Conservation (phyloP, 2,797 vertebrate species). For the Gobio occitaniae region DNA sequence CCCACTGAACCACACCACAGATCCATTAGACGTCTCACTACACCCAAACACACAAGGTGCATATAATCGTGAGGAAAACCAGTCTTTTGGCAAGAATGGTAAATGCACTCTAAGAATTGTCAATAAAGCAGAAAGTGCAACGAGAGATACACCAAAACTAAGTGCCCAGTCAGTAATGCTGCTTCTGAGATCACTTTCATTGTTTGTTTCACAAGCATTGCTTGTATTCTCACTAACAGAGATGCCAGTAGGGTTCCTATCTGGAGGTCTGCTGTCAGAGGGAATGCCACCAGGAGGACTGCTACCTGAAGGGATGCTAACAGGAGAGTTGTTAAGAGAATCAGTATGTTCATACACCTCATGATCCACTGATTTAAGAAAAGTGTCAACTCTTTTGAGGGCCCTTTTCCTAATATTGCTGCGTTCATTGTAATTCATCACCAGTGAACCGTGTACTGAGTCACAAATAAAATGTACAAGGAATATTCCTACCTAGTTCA, state of each 20-base stretch:
- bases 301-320: background rate
- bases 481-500: background rate
- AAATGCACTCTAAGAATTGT: slow-evolving; percentile 6
- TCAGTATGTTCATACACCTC: background rate
- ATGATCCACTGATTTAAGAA: background rate
- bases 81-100: slow-evolving; percentile 6
- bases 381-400: slow-evolving; percentile 12
- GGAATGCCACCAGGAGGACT: background rate
- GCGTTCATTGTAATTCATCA: slow-evolving; percentile 11
- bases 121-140: slow-evolving; percentile 7
- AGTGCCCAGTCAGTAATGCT: slow-evolving; percentile 13
- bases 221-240: background rate
- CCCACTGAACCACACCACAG: slow-evolving; percentile 20
- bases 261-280: background rate
- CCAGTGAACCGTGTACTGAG: background rate
- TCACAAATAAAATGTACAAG: background rate
- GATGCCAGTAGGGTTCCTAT: background rate
- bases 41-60: slow-evolving; percentile 23
- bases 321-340: background rate
- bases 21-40: background rate
- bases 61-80: slow-evolving; percentile 17
- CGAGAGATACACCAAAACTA: slow-evolving; percentile 1
- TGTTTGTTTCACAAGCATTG: background rate
- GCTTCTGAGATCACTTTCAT: slow-evolving; percentile 1
- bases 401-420: background rate